Evolutionary conservation across 2,888 invertebrate species (phyloP), one percentile per base, ranked within the genome.

Genomic region (Lomographa bimaculata): DNA sequence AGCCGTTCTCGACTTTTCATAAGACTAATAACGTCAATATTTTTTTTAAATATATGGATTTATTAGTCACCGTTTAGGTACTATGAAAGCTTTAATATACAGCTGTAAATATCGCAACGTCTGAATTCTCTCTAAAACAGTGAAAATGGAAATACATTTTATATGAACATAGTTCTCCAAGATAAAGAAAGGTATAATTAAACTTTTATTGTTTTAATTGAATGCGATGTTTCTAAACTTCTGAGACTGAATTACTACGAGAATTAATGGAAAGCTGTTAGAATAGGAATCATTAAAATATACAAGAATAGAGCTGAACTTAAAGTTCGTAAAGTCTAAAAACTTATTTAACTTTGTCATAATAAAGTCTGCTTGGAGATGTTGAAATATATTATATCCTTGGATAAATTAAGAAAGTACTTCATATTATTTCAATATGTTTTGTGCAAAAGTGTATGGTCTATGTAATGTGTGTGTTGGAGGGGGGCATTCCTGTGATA

Each of bases 161-260:
- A 19, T 17, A 21, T 1, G 8, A 32, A 10, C 8, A 26, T 28
- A 34, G 29, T 30, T 32, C 27, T 30, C 1, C 2, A 42, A 36
- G 36, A 42, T 21, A 36, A 32, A 21, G 27, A 36, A 21, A 17
- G 30, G 23, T 27, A 26, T 27, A 36, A 27, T 32, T 24, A 12
- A 32, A 36, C 5, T 39, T 34, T 29, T 19, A 16, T 26, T 27
- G 18, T 26, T 36, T 36, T 27, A 36, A 42, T 32, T 42, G 14
- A 27, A 30, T 21, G 25, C 19, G 24, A 35, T 35, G 24, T 29
- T 17, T 16, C 8, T 4, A 30, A 41, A 42, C 30, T 42, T 42
- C 21, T 11, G 12, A 42, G 36, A 36, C 42, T 16, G 20, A 27
- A 18, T 27, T 14, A 28, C 28, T 17, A 11, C 7, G 24, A 20